Evolutionary conservation across 2,113 vertebrate genomes (phyloP).

Genomic region (Xyrauchen texanus): DNA sequence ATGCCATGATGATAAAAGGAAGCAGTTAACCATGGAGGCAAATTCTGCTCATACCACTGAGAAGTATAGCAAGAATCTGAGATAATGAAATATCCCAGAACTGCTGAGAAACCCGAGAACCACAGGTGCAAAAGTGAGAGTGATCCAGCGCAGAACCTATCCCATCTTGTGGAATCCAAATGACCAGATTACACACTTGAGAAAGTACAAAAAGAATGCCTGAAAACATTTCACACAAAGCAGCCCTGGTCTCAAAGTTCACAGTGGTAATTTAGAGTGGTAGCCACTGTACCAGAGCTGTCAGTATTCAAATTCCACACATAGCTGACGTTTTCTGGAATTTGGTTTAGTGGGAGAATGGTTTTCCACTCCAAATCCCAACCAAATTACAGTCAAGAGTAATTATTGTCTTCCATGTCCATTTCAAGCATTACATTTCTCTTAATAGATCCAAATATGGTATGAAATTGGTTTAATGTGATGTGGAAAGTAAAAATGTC

Average conservation of each 20-base stretch:
- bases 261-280: not conserved
- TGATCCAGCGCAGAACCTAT: constrained; percentile 34
- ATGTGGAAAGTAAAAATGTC: no score
- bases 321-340: constrained; percentile 29
- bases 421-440: not conserved
- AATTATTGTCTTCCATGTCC: not conserved
- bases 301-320: constrained; percentile 42
- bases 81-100: not conserved
- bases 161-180: not conserved
- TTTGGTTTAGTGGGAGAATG: constrained; percentile 10
- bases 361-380: constrained; percentile 13
- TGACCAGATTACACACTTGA: constrained; percentile 47
- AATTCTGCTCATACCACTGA: constrained; percentile 1
- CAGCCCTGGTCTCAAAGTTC: not conserved
- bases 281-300: constrained; percentile 12
- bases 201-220: constrained; percentile 44
- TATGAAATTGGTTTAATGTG: no score
- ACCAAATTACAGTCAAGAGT: not conserved
- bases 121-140: constrained; percentile 35
- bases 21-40: not conserved
- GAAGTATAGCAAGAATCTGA: not conserved
- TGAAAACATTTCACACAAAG: constrained; percentile 37
- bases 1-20: constrained; percentile 29
- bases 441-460: no score
- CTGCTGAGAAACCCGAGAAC: constrained; percentile 13